These are phyloP conservation scores for Rhynchomys soricoides DNA, from an alignment of 2,113 vertebrate species.

Conservation along the genomic window DNA sequence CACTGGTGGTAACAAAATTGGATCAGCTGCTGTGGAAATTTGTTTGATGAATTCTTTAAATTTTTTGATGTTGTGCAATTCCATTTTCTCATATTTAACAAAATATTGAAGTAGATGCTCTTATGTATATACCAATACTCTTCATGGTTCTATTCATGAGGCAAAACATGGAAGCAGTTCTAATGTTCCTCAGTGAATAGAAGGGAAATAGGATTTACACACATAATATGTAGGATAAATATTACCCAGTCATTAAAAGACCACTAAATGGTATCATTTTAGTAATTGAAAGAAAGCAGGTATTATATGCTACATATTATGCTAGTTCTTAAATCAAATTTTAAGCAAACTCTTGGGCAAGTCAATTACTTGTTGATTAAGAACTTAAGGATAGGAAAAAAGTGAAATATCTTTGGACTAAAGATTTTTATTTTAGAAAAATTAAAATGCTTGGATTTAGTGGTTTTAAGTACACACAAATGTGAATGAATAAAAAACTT, in stretches of 20 bases:
- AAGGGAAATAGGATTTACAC: too few species aligned
- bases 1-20: not conserved
- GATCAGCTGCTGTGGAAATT: not conserved
- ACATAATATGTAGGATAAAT: too few species aligned
- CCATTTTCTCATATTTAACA: not conserved
- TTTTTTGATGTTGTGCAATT: not conserved
- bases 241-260: not conserved
- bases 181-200: not conserved
- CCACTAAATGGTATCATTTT: not conserved
- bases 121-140: not conserved
- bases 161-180: not conserved
- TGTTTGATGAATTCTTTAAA: not conserved
- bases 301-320: not conserved
- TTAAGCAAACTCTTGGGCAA: not conserved
- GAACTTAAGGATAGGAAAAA: rapidly evolving
- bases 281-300: not conserved
- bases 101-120: too few species aligned
- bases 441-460: not conserved
- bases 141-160: not conserved
- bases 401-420: not conserved
- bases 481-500: not conserved
- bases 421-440: not conserved
- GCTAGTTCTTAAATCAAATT: not conserved
- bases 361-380: not conserved
- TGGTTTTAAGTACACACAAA: not conserved